Percentiles rank a stretch among this genome's conserved stretches.
Conservation (phyloP, 53 echinoderm and acorn worm genomes). For the Henricia sp. region DNA sequence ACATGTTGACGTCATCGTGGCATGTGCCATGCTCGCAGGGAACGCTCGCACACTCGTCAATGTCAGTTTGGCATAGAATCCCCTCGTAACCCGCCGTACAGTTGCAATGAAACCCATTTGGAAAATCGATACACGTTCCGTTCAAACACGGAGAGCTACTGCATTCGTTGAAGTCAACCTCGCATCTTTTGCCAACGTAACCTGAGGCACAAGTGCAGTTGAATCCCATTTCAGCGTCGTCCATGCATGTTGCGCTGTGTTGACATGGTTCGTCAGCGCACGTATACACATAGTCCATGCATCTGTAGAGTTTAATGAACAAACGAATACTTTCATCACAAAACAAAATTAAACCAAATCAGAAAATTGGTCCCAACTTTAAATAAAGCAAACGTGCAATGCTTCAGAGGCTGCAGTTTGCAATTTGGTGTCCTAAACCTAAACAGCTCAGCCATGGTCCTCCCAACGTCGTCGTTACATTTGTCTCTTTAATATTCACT, state of each 20-base stretch:
- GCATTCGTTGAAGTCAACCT: background rate
- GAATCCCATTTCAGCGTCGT: too few relatives aligned
- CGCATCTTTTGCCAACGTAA: background rate
- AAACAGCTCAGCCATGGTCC: too few relatives aligned
- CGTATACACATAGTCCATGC: constrained; percentile 27
- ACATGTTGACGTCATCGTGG: background rate
- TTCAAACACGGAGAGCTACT: background rate
- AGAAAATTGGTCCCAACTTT: too few relatives aligned
- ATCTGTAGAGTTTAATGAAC: too few relatives aligned
- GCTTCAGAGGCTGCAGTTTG: too few relatives aligned
- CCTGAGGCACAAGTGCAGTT: background rate
- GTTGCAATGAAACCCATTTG: background rate
- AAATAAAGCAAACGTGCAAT: too few relatives aligned
- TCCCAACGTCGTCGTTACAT: too few relatives aligned
- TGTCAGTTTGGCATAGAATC: background rate
- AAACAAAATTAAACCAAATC: too few relatives aligned
- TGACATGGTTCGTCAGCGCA: constrained; percentile 11
- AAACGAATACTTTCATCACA: too few relatives aligned
- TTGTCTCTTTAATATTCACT: too few relatives aligned
- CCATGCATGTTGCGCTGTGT: constrained; percentile 30
- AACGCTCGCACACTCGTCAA: constrained; percentile 5
- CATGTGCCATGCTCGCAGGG: background rate
- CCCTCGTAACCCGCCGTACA: background rate
- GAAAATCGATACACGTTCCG: background rate
- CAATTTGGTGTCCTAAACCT: too few relatives aligned